Base-by-base conservation (phyloP, 2,113 vertebrate species). In the Puma concolor region DNA sequence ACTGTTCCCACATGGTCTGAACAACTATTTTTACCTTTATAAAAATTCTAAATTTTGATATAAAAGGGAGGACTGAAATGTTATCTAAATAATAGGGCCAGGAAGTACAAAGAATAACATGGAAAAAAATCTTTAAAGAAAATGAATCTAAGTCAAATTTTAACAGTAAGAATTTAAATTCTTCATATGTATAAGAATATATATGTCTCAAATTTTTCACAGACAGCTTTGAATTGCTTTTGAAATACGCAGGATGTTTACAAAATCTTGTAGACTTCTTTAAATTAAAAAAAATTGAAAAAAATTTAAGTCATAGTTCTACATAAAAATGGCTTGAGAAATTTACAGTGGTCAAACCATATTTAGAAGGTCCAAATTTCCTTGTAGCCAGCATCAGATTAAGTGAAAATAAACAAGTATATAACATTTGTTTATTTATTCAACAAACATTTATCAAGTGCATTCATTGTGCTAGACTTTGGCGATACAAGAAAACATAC, bases 21-120 rank as follows among this genome's bases (percentile, higher is more conserved):
- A 97, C 27, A 88, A 94, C 67, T 97, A 95, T 89, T 82, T 97
- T 89, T 97, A 69, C 60, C 31, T 91, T 91, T 79, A 85, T 79
- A n/a, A 94, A 90, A 96, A 83, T 94, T 89, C 79, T 87, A 44
- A 95, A 86, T 52, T 92, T 81, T 95, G 69, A 96, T 21, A 85
- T 76, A 87, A 95, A 94, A 88, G 79, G 63, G 25, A 91, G 44
- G 25, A 93, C 44, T 95, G 50, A 95, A 96, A 86, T 72, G 38
- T 88, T 88, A 94, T 90, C 21, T 82, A 91, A 92, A 94, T 48
- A 96, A 74, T 31, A 94, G 76, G 72, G 14, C 14, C 79, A 95
- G 29, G 41, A 91, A 95, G 44, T 82, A 94, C n/a, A 84, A 93
- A 88, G 57, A 83, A 57, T 89, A 93, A 79, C n/a, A 87, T 9